Evolutionary conservation across 2,797 vertebrate species (phyloP), one percentile per base, ranked within the genome.

Genomic region (Euthynnus affinis): DNA sequence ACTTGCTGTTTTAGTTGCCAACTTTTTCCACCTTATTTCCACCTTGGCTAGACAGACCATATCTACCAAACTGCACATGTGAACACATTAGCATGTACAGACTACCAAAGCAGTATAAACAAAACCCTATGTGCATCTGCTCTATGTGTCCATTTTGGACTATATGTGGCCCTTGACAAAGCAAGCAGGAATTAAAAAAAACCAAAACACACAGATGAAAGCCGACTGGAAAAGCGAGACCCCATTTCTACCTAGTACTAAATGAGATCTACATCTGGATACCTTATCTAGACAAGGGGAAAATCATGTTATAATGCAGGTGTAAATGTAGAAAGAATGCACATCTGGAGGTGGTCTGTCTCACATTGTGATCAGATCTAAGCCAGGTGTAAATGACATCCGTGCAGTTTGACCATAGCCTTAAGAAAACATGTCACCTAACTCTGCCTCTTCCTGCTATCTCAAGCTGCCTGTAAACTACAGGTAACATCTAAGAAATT

Each of bases 251-350:
- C 25, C 18, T 57, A n/a, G n/a, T 48, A 57, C 22, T 17, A 69
- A 68, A 49, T 37, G n/a, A 76, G n/a, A 42, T 58, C 44, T 59
- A 12, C 12, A 42, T 74, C 55, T 51, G 23, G 15, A 46, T 42
- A 22, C 4, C 27, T 20, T 6, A 25, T 42, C n/a, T 62, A 34
- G 25, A 72, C 67, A 22, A 46, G 46, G 25, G 20, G 32, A 55
- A 5, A 55, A 3, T 10, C 2, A 42, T 3, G 18, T 52, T 53
- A n/a, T n/a, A 37, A 40, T 46, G 20, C 25, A 69, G 2, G 37
- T 37, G 10, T 37, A 37, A 10, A 37, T 37, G 12, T 34, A 60
- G 12, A 57, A 2, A 55, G 8, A 27, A 8, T 51, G 4, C 49
- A 42, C 4, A 53, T 60, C 48, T 59, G 44, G 42, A 58, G 53